Conservation (phyloP, 2,797 vertebrate genomes). For the Cuniculus paca region DNA sequence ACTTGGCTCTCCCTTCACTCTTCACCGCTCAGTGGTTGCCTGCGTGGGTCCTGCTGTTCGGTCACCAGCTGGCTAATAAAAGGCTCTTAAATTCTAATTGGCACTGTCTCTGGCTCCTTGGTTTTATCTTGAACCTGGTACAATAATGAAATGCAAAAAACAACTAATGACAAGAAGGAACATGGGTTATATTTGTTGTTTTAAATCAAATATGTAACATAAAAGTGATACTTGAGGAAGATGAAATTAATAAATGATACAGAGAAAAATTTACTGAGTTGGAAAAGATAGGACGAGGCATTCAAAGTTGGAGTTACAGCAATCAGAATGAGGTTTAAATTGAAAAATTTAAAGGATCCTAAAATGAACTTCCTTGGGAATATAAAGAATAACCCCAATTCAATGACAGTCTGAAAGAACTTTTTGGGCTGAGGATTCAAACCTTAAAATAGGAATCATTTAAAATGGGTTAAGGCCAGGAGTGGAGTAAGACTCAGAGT, state of each 20-base stretch:
- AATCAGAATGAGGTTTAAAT: not conserved
- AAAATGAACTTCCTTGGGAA: not conserved
- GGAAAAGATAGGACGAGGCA: not conserved
- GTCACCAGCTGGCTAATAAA: too few species aligned
- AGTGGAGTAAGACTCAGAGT: not conserved
- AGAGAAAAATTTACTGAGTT: not conserved
- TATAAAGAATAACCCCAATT: not conserved
- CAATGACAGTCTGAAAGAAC: not conserved
- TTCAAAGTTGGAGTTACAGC: not conserved
- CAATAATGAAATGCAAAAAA: not conserved
- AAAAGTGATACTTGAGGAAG: constrained; percentile 22
- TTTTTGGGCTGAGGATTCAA: not conserved
- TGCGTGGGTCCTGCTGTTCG: too few species aligned
- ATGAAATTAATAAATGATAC: constrained; percentile 51
- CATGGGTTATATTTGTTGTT: constrained; percentile 29
- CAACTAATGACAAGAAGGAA: not conserved
- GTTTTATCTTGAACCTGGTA: too few species aligned
- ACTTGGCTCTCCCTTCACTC: too few species aligned
- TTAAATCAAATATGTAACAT: constrained; percentile 19
- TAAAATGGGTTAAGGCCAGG: not conserved
- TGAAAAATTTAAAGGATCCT: not conserved
- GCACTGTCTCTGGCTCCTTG: too few species aligned
- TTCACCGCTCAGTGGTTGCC: too few species aligned
- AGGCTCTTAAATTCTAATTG: too few species aligned
- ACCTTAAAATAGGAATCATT: not conserved